These are phyloP conservation scores for Thalassarche chlororhynchos DNA, from an alignment of 2,113 vertebrate genomes.

Conservation along the genomic window DNA sequence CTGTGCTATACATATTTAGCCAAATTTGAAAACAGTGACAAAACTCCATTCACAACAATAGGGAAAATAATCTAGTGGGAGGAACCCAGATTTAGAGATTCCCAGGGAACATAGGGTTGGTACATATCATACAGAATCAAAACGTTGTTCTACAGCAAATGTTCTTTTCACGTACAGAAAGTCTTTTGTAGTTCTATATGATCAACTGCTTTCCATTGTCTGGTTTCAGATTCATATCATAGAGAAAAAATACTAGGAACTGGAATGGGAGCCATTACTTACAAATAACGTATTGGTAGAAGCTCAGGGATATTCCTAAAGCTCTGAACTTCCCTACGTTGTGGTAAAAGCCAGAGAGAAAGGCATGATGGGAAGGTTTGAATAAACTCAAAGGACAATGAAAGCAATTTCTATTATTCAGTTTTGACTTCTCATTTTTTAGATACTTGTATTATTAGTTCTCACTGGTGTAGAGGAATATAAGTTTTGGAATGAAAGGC, in stretches of 20 bases:
- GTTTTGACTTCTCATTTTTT: neutral
- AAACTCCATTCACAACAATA: neutral
- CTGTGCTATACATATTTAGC: neutral
- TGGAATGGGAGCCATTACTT: neutral
- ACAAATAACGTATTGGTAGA: neutral
- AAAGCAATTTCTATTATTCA: neutral
- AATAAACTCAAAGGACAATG: neutral
- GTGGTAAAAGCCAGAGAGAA: neutral
- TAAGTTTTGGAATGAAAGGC: neutral
- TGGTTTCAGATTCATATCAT: neutral
- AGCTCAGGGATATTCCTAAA: neutral
- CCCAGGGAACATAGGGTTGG: neutral
- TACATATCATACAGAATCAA: neutral
- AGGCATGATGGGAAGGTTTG: neutral
- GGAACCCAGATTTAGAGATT: neutral
- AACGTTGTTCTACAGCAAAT: neutral
- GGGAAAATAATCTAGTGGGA: neutral
- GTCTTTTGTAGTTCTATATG: neutral
- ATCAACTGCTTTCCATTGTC: neutral
- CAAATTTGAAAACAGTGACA: neutral
- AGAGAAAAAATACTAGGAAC: neutral
- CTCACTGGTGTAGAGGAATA: neutral
- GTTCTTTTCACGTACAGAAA: neutral
- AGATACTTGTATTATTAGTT: neutral
- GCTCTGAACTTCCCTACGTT: neutral